Evolutionary conservation across 1,140 invertebrate species (phyloP), one percentile per base, ranked within the genome.

Genomic region (Paraescarpia echinospica): DNA sequence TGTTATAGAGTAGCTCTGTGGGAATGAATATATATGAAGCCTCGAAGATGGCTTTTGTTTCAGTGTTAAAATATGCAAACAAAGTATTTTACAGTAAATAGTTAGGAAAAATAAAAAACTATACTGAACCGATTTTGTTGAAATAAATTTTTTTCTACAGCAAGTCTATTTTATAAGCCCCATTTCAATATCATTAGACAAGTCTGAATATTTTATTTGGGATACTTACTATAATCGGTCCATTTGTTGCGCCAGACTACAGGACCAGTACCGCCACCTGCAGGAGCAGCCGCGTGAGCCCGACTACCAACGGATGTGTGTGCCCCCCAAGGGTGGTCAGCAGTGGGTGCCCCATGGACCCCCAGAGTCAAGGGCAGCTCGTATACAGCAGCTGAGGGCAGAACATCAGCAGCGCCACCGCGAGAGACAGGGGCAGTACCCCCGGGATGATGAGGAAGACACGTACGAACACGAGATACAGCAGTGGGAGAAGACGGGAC

Each of bases 371-470:
- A 92, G 96, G 8, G 96, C 96, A n/a, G 96, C 97, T 89, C 94
- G 96, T 35, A 97, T 97, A 93, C 96, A 97, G 92, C 96, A 97
- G 93, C 93, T 97, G 88, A 93, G 97, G 34, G 95, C 96, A 8
- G 95, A 97, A 92, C 97, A 97, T 93, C 97, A 97, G 94, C 94
- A 96, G 33, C 94, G 96, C 51, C 97, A 97, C 93, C 95, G 95
- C 14, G 96, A 97, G 93, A 94, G 97, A 41, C 96, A 96, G 41
- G 92, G 96, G 2, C 95, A 96, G 35, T 97, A 96, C 93, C 95
- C 96, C 8, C 94, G 95, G 1, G 96, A 96, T 59, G 96, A 96
- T 33, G 93, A 95, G 34, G 92, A 92, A 33, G 92, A 92, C 33
- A 92, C 33, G 41, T 51, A 89, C 14, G 88, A 92, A 31, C 34